Percentiles rank a stretch among this genome's conserved stretches.
Conservation (phyloP, 2,888 invertebrate genomes). For the Drosophila anceps region DNA sequence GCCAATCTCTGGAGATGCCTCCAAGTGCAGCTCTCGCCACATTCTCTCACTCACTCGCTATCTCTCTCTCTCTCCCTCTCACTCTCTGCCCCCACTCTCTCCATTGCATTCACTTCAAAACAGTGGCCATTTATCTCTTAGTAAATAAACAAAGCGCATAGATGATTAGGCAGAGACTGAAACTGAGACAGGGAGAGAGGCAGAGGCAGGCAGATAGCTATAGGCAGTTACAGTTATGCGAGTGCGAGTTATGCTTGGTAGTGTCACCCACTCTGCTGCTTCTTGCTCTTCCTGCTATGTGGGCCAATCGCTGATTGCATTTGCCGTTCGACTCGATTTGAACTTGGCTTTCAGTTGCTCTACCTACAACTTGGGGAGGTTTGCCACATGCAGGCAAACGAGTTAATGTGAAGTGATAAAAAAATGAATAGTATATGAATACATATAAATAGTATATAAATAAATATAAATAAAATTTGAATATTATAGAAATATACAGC, state of each 20-base stretch:
- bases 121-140: conserved; percentile 61
- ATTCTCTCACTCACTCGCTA: background rate
- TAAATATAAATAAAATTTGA: too few relatives aligned
- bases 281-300: conserved; percentile 25
- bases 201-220: background rate
- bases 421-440: background rate
- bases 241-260: conserved; percentile 12
- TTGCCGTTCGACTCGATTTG: conserved; percentile 27
- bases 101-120: conserved; percentile 15
- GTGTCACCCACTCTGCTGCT: background rate
- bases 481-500: too few relatives aligned
- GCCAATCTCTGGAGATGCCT: conserved; percentile 33
- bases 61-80: too few relatives aligned
- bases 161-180: conserved; percentile 55
- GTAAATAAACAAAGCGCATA: conserved; percentile 58
- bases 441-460: background rate
- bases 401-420: background rate
- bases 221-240: conserved; percentile 36
- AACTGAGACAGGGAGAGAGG: background rate
- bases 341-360: conserved; percentile 20
- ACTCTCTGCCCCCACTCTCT: background rate
- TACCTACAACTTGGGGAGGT: background rate
- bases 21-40: conserved; percentile 7
- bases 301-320: conserved; percentile 59
- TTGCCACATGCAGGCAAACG: background rate